phyloP scores from a whole-genome alignment of 2,888 invertebrate genomes.

The Strigamia maritima region DNA sequence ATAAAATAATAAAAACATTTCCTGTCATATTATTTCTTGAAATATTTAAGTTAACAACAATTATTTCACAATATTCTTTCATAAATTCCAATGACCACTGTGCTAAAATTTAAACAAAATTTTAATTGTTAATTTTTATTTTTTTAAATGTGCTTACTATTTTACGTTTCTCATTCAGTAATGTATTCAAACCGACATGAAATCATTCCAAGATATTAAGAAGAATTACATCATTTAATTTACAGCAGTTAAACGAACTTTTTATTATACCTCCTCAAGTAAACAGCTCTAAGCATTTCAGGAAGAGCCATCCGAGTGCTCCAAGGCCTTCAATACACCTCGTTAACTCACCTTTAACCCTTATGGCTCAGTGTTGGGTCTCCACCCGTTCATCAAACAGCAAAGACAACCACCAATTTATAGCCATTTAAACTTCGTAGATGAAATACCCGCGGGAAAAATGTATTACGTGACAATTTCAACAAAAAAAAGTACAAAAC shows the following conservation, averaged over 20 bases:
- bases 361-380: not conserved
- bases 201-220: not conserved
- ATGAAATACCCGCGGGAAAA: not conserved
- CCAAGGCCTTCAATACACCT: not conserved
- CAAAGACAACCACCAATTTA: conserved; percentile 13
- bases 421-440: conserved; percentile 12
- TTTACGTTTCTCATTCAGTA: no score
- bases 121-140: no score
- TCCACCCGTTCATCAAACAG: conserved; percentile 21
- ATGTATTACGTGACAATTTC: not conserved
- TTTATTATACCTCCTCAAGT: conserved; percentile 16
- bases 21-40: not conserved
- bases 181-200: not conserved
- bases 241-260: not conserved
- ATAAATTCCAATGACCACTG: no score
- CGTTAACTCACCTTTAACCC: conserved; percentile 20
- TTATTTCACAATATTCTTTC: no score
- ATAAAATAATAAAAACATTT: not conserved
- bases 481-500: not conserved
- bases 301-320: not conserved
- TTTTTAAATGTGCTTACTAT: no score
- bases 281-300: not conserved
- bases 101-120: no score
- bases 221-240: conserved; percentile 7
- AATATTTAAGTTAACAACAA: no score